These are phyloP conservation scores for Albula goreensis DNA, from an alignment of 2,113 vertebrate genomes.

Conservation along the genomic window DNA sequence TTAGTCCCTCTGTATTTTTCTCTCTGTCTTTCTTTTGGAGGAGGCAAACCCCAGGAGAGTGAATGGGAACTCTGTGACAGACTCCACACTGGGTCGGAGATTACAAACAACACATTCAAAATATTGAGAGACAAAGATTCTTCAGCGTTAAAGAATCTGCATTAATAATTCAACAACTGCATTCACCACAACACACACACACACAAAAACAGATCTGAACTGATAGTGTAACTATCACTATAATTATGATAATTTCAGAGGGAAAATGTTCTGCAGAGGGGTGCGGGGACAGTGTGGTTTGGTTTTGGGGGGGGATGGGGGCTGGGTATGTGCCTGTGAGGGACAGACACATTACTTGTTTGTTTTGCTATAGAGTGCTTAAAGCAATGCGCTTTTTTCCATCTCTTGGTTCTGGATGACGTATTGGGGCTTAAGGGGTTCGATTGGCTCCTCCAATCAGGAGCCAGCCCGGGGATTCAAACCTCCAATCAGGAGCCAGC, in stretches of 20 bases:
- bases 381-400: background rate
- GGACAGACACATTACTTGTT: background rate
- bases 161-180: background rate
- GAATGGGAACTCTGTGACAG: background rate
- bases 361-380: background rate
- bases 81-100: background rate
- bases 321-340: background rate
- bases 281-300: background rate
- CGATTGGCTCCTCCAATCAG: too few relatives aligned
- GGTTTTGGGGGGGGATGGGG: background rate
- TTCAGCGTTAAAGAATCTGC: background rate
- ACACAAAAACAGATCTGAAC: background rate
- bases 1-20: background rate
- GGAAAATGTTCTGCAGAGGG: background rate
- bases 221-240: background rate
- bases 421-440: background rate
- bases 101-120: background rate
- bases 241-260: background rate
- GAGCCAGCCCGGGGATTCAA: too few relatives aligned
- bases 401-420: background rate
- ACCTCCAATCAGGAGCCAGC: too few relatives aligned
- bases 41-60: background rate
- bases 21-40: background rate
- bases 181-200: background rate
- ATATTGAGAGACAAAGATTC: background rate